phyloP scores from a whole-genome alignment of 2,113 vertebrate species.

The Carlito syrichta region DNA sequence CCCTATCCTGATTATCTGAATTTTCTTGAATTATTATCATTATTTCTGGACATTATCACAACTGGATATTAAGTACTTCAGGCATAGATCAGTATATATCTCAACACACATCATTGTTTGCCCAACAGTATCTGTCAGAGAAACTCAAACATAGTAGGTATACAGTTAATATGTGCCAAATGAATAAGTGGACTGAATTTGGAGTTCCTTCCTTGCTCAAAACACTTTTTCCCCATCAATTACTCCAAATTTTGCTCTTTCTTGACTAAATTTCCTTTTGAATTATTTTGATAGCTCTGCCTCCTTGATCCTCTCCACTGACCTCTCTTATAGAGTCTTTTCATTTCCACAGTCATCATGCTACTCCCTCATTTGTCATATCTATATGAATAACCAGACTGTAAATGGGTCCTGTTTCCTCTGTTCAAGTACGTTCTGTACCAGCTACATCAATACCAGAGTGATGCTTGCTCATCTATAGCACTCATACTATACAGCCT shows the following conservation, averaged over 20 bases:
- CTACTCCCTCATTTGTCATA: neutral
- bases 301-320: neutral
- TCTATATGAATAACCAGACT: neutral
- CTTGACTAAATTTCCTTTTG: neutral
- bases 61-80: neutral
- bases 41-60: neutral
- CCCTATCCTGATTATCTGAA: neutral
- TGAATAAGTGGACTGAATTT: neutral
- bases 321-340: neutral
- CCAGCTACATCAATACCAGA: neutral
- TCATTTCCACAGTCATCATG: neutral
- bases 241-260: slow-evolving; percentile 9
- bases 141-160: neutral
- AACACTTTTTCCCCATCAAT: neutral
- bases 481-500: neutral
- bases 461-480: neutral
- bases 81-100: neutral
- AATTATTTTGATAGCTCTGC: slow-evolving; percentile 9
- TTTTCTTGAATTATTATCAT: neutral
- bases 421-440: neutral
- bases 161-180: neutral
- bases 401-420: neutral
- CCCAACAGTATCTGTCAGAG: neutral
- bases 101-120: neutral
- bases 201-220: neutral